Conservation (phyloP, 2,888 invertebrate species). For the Drosophila hamatofila region DNA sequence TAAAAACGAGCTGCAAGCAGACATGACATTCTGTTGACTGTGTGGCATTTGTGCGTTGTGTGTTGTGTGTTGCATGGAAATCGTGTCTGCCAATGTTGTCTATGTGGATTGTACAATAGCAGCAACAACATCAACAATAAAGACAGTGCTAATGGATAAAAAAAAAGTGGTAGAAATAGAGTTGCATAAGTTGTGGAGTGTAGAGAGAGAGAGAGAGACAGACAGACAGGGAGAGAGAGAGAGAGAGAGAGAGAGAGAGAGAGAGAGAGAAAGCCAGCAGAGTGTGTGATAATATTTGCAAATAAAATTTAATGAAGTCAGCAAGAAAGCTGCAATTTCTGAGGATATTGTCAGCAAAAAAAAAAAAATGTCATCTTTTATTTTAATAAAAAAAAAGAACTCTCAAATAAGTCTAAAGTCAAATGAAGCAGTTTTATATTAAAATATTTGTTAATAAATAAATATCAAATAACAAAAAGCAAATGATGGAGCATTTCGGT, state of each 20-base stretch:
- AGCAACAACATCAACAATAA: neutral
- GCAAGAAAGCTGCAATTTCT: neutral
- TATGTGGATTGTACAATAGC: slow-evolving; percentile 5
- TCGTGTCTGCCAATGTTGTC: slow-evolving; percentile 31
- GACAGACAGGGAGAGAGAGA: no score
- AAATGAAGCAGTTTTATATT: no score
- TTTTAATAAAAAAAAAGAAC: no score
- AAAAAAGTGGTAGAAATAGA: neutral
- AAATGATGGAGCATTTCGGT: no score
- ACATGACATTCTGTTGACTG: slow-evolving; percentile 61
- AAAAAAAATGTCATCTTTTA: no score
- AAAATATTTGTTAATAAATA: no score
- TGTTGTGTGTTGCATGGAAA: slow-evolving; percentile 40
- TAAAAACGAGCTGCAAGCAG: slow-evolving; percentile 53
- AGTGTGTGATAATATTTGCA: slow-evolving; percentile 21
- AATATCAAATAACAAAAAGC: no score
- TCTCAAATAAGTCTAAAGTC: no score
- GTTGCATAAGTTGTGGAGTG: neutral
- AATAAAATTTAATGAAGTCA: slow-evolving; percentile 32
- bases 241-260: no score
- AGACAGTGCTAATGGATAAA: slow-evolving; percentile 27
- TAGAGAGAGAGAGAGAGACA: neutral
- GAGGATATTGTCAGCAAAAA: no score
- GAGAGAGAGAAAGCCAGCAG: no score
- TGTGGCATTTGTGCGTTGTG: slow-evolving; percentile 25